Evolutionary conservation across 2,113 vertebrate species (phyloP).

Genomic region (Nanger granti): DNA sequence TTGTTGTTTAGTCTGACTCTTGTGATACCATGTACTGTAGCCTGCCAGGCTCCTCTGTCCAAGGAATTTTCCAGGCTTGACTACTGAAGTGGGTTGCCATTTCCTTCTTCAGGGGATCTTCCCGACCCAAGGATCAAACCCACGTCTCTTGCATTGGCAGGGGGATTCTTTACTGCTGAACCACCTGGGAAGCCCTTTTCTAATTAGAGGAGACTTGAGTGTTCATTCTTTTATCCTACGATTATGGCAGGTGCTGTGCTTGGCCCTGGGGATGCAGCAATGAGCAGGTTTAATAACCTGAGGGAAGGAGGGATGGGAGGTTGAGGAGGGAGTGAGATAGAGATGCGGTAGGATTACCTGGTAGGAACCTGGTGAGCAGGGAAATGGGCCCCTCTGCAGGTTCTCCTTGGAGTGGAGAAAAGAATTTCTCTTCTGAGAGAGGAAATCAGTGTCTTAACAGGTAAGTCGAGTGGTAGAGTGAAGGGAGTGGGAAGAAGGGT

Average conservation of each 20-base stretch:
- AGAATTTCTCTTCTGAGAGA: neutral
- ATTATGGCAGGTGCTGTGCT: neutral
- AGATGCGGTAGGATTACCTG: neutral
- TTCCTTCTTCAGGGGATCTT: neutral
- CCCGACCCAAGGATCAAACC: neutral
- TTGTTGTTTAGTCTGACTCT: neutral
- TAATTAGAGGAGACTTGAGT: neutral
- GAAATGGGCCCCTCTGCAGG: neutral
- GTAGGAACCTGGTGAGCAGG: neutral
- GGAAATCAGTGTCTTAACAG: neutral
- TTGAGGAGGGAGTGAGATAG: neutral
- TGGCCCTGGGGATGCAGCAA: neutral
- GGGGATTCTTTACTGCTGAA: neutral
- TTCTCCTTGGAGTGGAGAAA: neutral
- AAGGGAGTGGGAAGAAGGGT: neutral
- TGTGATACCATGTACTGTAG: neutral
- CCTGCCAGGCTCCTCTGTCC: neutral
- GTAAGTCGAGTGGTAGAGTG: neutral
- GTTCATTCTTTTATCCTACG: neutral
- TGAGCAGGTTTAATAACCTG: neutral
- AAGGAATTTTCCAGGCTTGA: neutral
- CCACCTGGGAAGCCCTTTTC: neutral
- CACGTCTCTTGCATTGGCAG: neutral
- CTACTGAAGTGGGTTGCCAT: neutral
- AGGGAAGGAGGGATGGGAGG: neutral